phyloP scores from a whole-genome alignment of 2,888 invertebrate species.

The Molorchus minor region DNA sequence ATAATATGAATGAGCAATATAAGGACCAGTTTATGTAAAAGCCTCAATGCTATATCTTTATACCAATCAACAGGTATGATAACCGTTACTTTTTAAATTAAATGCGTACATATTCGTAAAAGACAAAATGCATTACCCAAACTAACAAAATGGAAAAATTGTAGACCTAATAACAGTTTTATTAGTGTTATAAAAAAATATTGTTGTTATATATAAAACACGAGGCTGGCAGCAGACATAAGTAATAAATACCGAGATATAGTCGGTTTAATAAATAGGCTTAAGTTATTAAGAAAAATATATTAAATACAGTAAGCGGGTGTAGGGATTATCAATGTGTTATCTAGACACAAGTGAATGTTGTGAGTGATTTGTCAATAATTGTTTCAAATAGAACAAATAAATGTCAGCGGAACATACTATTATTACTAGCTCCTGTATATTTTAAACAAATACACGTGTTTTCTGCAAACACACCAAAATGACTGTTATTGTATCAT shows the following conservation, averaged over 20 bases:
- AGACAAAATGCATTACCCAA: no score
- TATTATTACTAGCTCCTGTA: constrained; percentile 47
- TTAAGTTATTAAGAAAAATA: constrained; percentile 38
- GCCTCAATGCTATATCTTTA: no score
- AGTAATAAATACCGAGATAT: constrained; percentile 9
- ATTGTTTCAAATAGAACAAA: constrained; percentile 61
- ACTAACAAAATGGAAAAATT: no score
- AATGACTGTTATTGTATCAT: constrained; percentile 33
- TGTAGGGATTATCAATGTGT: constrained; percentile 51
- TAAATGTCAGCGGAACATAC: constrained; percentile 48
- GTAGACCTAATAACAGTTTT: no score
- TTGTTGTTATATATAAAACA: background rate
- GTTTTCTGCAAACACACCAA: constrained; percentile 43
- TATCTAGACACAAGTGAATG: constrained; percentile 58
- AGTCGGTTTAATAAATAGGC: constrained; percentile 25
- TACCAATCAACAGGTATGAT: no score
- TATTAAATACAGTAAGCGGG: constrained; percentile 35
- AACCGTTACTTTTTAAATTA: no score
- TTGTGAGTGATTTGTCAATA: constrained; percentile 63
- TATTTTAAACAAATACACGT: constrained; percentile 49
- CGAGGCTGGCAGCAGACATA: background rate
- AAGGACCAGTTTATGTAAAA: no score
- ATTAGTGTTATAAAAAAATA: background rate
- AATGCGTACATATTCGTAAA: no score
- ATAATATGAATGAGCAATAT: no score